Evolutionary conservation across 1,140 invertebrate species (phyloP).

Genomic region (Diprion similis): DNA sequence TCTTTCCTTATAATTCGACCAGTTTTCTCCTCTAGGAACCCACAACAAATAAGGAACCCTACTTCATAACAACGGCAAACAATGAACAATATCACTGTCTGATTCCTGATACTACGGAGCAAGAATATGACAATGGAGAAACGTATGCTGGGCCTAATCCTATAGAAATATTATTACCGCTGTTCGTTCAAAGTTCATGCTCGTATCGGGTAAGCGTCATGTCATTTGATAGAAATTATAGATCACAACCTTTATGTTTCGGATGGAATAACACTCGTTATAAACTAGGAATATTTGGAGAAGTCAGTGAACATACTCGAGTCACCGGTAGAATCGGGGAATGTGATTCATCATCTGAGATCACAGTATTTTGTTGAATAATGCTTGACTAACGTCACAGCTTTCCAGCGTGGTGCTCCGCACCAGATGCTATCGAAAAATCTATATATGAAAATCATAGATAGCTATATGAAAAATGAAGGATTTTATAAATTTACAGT

Average conservation of each 20-base stretch:
- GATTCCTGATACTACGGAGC: constrained; percentile 72
- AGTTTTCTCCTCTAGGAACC: constrained; percentile 51
- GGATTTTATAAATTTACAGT: constrained; percentile 54
- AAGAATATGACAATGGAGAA: constrained; percentile 64
- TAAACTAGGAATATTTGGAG: constrained; percentile 15
- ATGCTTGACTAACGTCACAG: background rate
- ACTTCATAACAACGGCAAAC: constrained; percentile 67
- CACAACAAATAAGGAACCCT: constrained; percentile 59
- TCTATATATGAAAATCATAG: too few relatives aligned
- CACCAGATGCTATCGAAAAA: too few relatives aligned
- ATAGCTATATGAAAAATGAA: too few relatives aligned
- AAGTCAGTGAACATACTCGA: constrained; percentile 11
- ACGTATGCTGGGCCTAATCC: constrained; percentile 76
- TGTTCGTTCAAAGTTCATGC: constrained; percentile 80
- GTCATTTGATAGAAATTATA: background rate
- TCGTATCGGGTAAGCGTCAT: constrained; percentile 73
- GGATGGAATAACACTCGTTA: constrained; percentile 10
- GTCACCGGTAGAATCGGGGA: background rate
- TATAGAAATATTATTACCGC: constrained; percentile 75
- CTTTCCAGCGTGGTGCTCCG: too few relatives aligned
- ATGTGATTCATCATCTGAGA: constrained; percentile 12
- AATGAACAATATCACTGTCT: constrained; percentile 79
- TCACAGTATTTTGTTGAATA: constrained; percentile 16
- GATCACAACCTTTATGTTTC: background rate
- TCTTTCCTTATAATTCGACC: background rate